Evolutionary conservation across 2,113 vertebrate species (phyloP).

Genomic region (Dendrocopos noguchii): DNA sequence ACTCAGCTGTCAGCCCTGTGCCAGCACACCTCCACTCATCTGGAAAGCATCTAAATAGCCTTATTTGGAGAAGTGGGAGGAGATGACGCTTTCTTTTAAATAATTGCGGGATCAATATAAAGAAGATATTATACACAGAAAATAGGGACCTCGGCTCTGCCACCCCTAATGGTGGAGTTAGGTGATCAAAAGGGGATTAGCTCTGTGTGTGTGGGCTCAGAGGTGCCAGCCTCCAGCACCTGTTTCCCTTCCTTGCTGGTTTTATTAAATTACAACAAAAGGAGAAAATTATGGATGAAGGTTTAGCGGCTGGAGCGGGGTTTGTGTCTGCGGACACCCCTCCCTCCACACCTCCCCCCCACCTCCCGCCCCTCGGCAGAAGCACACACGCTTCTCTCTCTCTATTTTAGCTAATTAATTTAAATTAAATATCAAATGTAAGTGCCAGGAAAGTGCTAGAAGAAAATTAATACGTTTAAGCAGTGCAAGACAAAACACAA

Average conservation of each 20-base stretch:
- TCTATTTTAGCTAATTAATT: constrained; percentile 29
- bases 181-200: background rate
- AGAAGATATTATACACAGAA: constrained; percentile 57
- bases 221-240: constrained; percentile 2
- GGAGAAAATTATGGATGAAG: background rate
- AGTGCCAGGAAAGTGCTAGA: background rate
- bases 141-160: constrained; percentile 37
- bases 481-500: constrained; percentile 1
- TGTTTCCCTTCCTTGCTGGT: constrained; percentile 14
- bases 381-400: background rate
- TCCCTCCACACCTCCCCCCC: too few species aligned
- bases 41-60: constrained; percentile 85
- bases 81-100: constrained; percentile 76
- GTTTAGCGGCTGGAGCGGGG: background rate
- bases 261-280: constrained; percentile 67
- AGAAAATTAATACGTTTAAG: constrained; percentile 30
- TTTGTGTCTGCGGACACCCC: background rate
- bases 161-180: background rate
- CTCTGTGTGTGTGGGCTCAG: background rate
- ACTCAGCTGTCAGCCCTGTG: constrained; percentile 78
- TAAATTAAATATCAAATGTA: constrained; percentile 47
- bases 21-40: constrained; percentile 76
- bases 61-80: constrained; percentile 78
- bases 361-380: background rate
- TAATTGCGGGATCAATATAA: constrained; percentile 73